These are phyloP conservation scores for Ibycter americanus DNA, from an alignment of 2,797 vertebrate species.

Conservation along the genomic window DNA sequence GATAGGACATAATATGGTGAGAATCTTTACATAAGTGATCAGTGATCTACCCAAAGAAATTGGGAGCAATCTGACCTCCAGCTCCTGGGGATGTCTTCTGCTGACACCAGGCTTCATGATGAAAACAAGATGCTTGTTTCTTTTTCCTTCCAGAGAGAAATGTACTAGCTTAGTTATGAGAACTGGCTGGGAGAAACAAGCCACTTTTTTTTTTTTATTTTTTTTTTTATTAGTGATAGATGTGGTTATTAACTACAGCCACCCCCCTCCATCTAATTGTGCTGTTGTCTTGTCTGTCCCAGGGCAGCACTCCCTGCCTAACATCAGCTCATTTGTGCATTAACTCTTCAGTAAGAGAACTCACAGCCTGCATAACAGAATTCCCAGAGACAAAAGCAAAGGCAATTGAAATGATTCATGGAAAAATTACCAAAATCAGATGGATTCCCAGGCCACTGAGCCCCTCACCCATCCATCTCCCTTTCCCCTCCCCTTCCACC, in stretches of 20 bases:
- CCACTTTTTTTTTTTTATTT: not conserved
- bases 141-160: not conserved
- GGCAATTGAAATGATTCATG: not conserved
- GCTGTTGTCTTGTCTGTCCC: not conserved
- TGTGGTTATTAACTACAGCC: not conserved
- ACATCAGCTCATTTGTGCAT: not conserved
- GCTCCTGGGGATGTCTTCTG: not conserved
- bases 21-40: not conserved
- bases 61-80: not conserved
- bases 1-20: not conserved
- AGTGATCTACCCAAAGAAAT: not conserved
- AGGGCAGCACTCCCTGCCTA: not conserved
- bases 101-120: not conserved
- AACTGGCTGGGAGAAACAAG: not conserved
- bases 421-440: constrained; percentile 19
- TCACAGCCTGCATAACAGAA: not conserved
- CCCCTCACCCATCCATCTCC: constrained; percentile 20
- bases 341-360: not conserved
- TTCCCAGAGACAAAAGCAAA: not conserved
- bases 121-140: not conserved
- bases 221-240: not conserved
- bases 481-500: constrained; percentile 32
- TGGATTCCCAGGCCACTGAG: constrained; percentile 33
- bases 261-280: not conserved
- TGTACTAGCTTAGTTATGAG: not conserved